A percentile compares a stretch with the other conserved stretches of the same genome.
These are phyloP conservation scores for Catagonus wagneri DNA, from an alignment of 2,113 vertebrate species.

Conservation along the genomic window DNA sequence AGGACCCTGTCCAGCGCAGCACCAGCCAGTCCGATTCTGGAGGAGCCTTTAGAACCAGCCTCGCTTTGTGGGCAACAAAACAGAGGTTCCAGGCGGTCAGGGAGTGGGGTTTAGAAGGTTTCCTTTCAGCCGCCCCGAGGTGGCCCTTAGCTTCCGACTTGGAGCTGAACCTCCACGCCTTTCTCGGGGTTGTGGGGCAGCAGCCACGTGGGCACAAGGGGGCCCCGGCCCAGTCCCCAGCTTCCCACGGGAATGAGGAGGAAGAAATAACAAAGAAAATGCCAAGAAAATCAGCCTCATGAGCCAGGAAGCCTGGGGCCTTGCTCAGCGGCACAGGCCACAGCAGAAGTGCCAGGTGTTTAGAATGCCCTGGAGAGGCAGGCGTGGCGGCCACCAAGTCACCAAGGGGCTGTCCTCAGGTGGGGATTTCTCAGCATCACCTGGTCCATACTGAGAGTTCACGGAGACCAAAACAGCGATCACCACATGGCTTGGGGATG, in stretches of 20 bases:
- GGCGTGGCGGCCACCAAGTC: neutral
- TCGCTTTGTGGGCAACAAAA: neutral
- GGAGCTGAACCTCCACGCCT: neutral
- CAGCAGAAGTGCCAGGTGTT: neutral
- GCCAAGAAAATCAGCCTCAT: neutral
- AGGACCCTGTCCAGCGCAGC: neutral
- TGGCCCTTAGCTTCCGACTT: neutral
- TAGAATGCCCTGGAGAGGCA: neutral
- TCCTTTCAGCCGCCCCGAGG: neutral
- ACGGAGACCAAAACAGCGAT: neutral
- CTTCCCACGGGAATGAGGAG: neutral
- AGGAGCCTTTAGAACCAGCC: neutral
- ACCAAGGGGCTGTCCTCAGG: neutral
- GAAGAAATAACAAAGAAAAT: conserved; percentile 64
- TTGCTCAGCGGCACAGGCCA: neutral
- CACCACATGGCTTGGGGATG: neutral
- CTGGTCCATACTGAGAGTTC: neutral
- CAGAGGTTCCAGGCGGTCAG: rapidly evolving
- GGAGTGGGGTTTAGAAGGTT: neutral
- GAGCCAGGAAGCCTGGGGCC: conserved; percentile 13
- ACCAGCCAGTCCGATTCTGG: rapidly evolving
- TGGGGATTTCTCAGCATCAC: neutral
- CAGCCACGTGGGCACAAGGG: neutral
- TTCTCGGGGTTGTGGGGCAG: neutral
- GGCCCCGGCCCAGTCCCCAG: neutral